Percentiles rank a stretch among this genome's conserved stretches.
phyloP scores from a whole-genome alignment of 2,797 vertebrate genomes.

The Myripristis murdjan region DNA sequence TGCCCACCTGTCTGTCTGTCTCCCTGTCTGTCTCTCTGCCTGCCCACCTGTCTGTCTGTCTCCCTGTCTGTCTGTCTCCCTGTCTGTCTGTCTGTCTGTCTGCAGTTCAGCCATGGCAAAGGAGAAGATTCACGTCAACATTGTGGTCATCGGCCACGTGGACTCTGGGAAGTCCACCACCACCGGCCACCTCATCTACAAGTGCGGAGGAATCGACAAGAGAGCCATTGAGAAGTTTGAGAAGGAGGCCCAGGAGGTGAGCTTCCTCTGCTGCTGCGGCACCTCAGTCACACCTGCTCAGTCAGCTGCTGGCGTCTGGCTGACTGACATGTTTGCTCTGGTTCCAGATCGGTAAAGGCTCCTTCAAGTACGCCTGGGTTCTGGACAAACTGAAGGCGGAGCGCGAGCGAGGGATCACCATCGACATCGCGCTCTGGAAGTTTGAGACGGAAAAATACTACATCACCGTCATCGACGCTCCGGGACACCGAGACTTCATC shows the following conservation, averaged over 20 bases:
- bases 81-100: too few relatives aligned
- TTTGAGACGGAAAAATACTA: constrained; percentile 98
- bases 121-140: constrained; percentile 98
- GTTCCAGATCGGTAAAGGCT: constrained; percentile 99
- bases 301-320: too few relatives aligned
- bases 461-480: constrained; percentile 98
- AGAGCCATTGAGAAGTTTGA: constrained; percentile 98
- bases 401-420: constrained; percentile 95
- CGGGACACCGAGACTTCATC: constrained; percentile 98
- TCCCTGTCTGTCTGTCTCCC: too few relatives aligned
- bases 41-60: too few relatives aligned
- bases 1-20: too few relatives aligned
- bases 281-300: too few relatives aligned
- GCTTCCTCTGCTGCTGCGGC: too few relatives aligned
- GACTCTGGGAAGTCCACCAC: constrained; percentile 98
- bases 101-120: constrained; percentile 98
- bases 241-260: constrained; percentile 96
- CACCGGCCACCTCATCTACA: constrained; percentile 97
- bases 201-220: constrained; percentile 97
- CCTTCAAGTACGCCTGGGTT: constrained; percentile 98
- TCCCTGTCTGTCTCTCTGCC: too few relatives aligned
- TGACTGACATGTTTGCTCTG: too few relatives aligned
- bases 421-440: constrained; percentile 98
- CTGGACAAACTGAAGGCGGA: constrained; percentile 98
- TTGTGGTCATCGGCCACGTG: constrained; percentile 97